Base-by-base conservation (phyloP, 2,888 invertebrate genomes). In the Zaprionus bogoriensis region DNA sequence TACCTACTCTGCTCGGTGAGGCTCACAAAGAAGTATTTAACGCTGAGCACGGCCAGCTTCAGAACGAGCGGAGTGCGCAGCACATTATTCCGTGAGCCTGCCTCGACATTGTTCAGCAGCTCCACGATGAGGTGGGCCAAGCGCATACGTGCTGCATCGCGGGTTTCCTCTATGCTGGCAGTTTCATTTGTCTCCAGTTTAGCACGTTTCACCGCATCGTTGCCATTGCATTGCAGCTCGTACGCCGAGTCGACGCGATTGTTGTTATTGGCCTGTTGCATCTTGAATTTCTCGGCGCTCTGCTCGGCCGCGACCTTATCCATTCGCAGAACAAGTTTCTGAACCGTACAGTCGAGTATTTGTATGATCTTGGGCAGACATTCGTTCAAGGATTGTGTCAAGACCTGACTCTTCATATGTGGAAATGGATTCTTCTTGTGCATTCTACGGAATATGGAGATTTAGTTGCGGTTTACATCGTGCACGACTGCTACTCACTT, bases 11-110 rank as follows among this genome's bases (percentile, higher is more conserved):
- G 91, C 78, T 95, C 93, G 53, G 93, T 93, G 60, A 96, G 92
- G 78, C 95, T 95, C 59, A 94, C 92, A 88, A 95, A 96, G 90
- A 96, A 96, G 87, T 96, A 96, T 77, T 94, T 93, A 3, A 95
- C 94, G 4, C 94, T 93, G 0, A 95, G 93, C 69, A 94, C 93
- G 0, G 95, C 94, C 12, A 96, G 91, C 89, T 94, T 95, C 17
- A 96, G 89, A 12, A 90, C 77, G 72, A 88, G 27, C 1, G 95
- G 93, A 36, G 93, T 93, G 0, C 94, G 93, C 9, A 94, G 92
- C 12, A 93, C 92, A 30, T 92, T 92, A 44, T 92, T 91, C 0
- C 92, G 92, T 0, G 93, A 92, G 0, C 94, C 93, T 69, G 94
- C 92, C 73, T 94, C 94, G 32, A 95, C 92, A 41, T 93, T 91